phyloP scores from a whole-genome alignment of 2,113 vertebrate genomes.

The Rana temporaria region DNA sequence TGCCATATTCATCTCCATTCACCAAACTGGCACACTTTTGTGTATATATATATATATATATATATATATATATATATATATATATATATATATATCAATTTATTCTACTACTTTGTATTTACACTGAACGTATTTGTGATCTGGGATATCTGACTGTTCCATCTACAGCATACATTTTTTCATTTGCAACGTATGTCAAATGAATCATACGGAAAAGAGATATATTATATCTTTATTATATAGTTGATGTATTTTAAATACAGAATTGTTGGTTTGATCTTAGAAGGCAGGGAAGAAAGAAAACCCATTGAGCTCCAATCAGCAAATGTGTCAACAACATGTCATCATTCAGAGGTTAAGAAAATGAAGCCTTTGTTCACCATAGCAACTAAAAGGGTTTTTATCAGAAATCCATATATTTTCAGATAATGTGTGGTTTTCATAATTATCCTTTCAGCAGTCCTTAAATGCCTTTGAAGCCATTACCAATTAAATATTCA shows the following conservation, averaged over 20 bases:
- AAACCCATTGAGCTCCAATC: conserved; percentile 57
- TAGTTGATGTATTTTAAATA: conserved; percentile 58
- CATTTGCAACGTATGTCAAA: conserved; percentile 36
- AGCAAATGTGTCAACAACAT: conserved; percentile 58
- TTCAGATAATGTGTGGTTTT: conserved; percentile 58
- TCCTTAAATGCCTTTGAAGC: conserved; percentile 58
- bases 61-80: background rate
- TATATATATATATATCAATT: background rate
- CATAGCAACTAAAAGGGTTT: conserved; percentile 59
- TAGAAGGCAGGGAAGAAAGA: conserved; percentile 50
- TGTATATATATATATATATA: background rate
- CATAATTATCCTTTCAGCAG: conserved; percentile 59
- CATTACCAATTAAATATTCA: conserved; percentile 58
- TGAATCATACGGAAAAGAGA: conserved; percentile 39
- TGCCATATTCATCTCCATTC: too few relatives aligned
- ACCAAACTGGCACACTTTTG: too few relatives aligned
- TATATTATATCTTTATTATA: conserved; percentile 50
- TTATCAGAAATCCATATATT: conserved; percentile 59
- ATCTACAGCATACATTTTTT: background rate
- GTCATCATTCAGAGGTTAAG: conserved; percentile 58
- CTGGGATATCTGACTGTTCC: background rate
- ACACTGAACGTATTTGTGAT: background rate
- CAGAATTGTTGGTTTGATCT: conserved; percentile 58
- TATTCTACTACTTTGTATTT: background rate
- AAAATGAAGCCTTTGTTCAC: conserved; percentile 59